A percentile compares a stretch with the other conserved stretches of the same genome.
Evolutionary conservation across 1,140 invertebrate genomes (phyloP).

Genomic region (Aphelinus certus): DNA sequence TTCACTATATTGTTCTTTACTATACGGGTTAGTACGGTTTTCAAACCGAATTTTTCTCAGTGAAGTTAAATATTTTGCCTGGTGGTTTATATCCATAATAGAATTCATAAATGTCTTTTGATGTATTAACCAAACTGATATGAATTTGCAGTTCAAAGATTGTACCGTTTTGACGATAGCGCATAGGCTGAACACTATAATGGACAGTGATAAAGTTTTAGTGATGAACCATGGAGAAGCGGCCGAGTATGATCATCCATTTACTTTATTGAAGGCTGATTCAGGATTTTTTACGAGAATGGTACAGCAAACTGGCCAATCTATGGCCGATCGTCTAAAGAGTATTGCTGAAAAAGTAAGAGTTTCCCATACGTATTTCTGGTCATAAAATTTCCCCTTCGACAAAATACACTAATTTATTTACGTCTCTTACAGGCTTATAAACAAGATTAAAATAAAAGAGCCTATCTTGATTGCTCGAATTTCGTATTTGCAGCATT

Average conservation of each 20-base stretch:
- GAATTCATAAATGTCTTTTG: too few relatives aligned
- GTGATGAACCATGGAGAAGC: constrained; percentile 70
- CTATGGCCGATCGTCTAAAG: constrained; percentile 58
- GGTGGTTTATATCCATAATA: too few relatives aligned
- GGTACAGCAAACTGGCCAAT: constrained; percentile 64
- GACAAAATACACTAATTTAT: too few relatives aligned
- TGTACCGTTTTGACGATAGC: constrained; percentile 39
- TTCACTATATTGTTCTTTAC: too few relatives aligned
- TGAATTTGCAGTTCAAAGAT: constrained; percentile 31
- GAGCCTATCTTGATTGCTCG: too few relatives aligned
- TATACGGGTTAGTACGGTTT: too few relatives aligned
- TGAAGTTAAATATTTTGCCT: too few relatives aligned
- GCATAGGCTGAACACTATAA: constrained; percentile 40
- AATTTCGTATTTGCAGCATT: too few relatives aligned
- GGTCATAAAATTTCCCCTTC: not conserved
- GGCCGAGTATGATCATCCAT: constrained; percentile 74
- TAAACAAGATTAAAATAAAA: too few relatives aligned
- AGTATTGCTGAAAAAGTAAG: constrained; percentile 62
- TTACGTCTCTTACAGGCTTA: too few relatives aligned
- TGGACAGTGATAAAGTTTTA: constrained; percentile 69
- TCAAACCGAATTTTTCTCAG: too few relatives aligned
- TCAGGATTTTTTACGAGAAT: constrained; percentile 61
- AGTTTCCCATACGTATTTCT: constrained; percentile 16
- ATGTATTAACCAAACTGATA: too few relatives aligned
- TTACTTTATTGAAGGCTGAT: constrained; percentile 65